Percentiles rank a stretch among this genome's conserved stretches.
These are phyloP conservation scores for Electrophaes corylata DNA, from an alignment of 2,888 invertebrate species.

Conservation along the genomic window DNA sequence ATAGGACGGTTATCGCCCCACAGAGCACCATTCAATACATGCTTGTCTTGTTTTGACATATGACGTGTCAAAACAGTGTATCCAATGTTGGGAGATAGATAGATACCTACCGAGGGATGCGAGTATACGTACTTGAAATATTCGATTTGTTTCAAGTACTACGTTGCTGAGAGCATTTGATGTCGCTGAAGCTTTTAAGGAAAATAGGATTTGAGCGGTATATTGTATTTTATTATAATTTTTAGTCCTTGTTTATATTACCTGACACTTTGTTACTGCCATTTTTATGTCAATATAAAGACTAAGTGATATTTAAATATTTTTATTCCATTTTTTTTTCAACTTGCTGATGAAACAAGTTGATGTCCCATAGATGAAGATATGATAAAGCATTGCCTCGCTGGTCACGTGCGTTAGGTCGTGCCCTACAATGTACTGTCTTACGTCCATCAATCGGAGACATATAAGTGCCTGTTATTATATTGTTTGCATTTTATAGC, in stretches of 20 bases:
- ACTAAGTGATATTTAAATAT: no score
- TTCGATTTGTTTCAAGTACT: slow-evolving; percentile 1
- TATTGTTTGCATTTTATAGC: no score
- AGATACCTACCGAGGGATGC: not conserved
- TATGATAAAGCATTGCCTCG: no score
- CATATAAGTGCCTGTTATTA: no score
- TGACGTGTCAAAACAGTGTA: slow-evolving; percentile 35
- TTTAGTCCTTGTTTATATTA: not conserved
- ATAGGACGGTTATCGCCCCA: slow-evolving; percentile 14
- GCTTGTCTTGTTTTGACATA: slow-evolving; percentile 32
- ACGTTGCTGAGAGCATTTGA: not conserved
- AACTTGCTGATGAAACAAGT: no score
- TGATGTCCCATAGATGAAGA: no score
- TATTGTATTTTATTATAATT: not conserved
- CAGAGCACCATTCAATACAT: slow-evolving; percentile 2
- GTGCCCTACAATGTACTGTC: no score
- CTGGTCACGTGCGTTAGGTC: no score
- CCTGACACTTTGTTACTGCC: no score
- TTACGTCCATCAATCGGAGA: no score
- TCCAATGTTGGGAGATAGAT: slow-evolving; percentile 14
- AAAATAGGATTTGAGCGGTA: not conserved
- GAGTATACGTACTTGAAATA: slow-evolving; percentile 11
- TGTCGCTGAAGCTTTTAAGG: not conserved
- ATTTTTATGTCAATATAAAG: no score
- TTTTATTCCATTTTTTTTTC: no score